A percentile compares a stretch with the other conserved stretches of the same genome.
Evolutionary conservation across 2,888 invertebrate species (phyloP).

Genomic region (Agrotis segetum): DNA sequence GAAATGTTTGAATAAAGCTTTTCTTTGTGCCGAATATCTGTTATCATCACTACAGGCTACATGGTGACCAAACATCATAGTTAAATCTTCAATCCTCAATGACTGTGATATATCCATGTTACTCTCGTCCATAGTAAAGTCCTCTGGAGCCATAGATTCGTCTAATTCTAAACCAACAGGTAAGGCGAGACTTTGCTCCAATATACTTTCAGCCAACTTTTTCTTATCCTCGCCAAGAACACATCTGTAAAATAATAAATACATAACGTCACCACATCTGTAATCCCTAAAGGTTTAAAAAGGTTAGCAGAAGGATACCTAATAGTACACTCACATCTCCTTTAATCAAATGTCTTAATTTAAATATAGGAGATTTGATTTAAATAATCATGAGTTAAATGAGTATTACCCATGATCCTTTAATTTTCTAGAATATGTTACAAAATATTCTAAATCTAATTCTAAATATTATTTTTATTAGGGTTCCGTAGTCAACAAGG

Average conservation of each 20-base stretch:
- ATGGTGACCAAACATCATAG: slow-evolving; percentile 88
- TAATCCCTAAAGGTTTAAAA: not conserved
- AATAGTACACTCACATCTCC: no score
- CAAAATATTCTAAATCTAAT: no score
- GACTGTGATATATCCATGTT: slow-evolving; percentile 86
- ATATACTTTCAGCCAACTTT: slow-evolving; percentile 86
- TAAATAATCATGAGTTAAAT: no score
- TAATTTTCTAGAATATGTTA: no score
- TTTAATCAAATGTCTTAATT: no score
- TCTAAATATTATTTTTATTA: no score
- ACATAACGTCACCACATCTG: not conserved
- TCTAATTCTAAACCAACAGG: slow-evolving; percentile 87
- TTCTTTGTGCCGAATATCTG: slow-evolving; percentile 69
- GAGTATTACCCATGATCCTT: no score
- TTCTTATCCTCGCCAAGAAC: slow-evolving; percentile 89
- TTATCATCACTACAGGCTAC: slow-evolving; percentile 78
- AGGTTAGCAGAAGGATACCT: no score
- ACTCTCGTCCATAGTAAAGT: slow-evolving; percentile 86
- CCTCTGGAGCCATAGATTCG: slow-evolving; percentile 86
- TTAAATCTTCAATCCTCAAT: slow-evolving; percentile 86
- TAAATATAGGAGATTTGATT: no score
- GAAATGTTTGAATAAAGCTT: slow-evolving; percentile 70
- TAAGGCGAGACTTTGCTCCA: slow-evolving; percentile 88
- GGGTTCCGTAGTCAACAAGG: no score
- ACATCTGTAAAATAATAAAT: slow-evolving; percentile 76